Percentiles rank a stretch among this genome's conserved stretches.
Conservation (phyloP, 2,888 invertebrate genomes). For the Zelleria hepariella region DNA sequence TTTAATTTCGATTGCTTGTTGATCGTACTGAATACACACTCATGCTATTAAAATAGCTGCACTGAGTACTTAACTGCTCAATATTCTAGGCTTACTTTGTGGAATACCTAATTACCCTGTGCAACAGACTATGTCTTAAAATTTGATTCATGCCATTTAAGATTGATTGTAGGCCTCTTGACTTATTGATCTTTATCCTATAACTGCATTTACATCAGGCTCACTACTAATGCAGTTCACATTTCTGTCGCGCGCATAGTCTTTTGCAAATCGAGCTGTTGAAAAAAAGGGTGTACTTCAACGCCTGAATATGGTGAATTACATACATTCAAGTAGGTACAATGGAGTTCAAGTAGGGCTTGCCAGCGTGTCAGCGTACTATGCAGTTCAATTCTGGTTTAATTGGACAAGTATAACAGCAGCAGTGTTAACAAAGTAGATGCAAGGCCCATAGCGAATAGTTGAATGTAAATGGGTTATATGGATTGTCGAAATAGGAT, state of each 20-base stretch:
- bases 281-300: too few relatives aligned
- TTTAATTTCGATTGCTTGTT: too few relatives aligned
- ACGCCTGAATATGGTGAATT: too few relatives aligned
- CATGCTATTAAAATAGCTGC: background rate
- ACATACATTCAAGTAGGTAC: too few relatives aligned
- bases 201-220: background rate
- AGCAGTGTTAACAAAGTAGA: too few relatives aligned
- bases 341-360: too few relatives aligned
- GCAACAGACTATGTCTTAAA: background rate
- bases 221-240: background rate
- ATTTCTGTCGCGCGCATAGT: too few relatives aligned
- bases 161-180: background rate
- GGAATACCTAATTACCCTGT: background rate
- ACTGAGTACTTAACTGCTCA: background rate
- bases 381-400: too few relatives aligned
- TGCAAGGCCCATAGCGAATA: too few relatives aligned
- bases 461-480: background rate
- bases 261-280: too few relatives aligned
- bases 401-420: too few relatives aligned
- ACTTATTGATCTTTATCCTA: background rate
- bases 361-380: too few relatives aligned
- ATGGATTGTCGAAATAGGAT: background rate
- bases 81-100: background rate
- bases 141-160: background rate
- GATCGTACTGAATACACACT: background rate